Base-by-base conservation (phyloP, 2,888 invertebrate genomes). In the Phyllotreta striolata region DNA sequence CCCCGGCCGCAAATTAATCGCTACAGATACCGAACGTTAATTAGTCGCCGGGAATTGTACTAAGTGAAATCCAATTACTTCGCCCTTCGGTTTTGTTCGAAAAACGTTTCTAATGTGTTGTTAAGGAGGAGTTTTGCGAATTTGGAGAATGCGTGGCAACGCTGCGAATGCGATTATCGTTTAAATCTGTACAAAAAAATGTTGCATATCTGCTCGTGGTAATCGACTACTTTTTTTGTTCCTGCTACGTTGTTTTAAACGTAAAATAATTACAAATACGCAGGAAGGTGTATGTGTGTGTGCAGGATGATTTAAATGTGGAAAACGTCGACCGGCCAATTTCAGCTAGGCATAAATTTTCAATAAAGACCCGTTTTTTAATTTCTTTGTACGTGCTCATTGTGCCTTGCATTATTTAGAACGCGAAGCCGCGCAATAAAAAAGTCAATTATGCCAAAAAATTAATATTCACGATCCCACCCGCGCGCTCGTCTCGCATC, bases 1-100 rank as follows among this genome's bases (percentile, higher is more conserved):
- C 73, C 68, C 71, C 69, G 70, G 72, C 74, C 73, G 69, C 72
- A 71, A 74, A 76, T 75, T 76, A 77, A 76, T 76, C 74, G 75
- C 66, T 66, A 67, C 67, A 71, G 76, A 74, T 76, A 75, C 70
- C 52, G 34, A 41, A 34, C 72, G 72, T 73, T 77, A 74, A 77
- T 74, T 74, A 70, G 71, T 64, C 60, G 55, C 59, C 69, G 64
- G 65, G 62, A 69, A 70, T 72, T 69, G 71, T 70, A 70, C 68
- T 72, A 68, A 64, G 56, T 65, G 64, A 64, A 64, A 68, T 70
- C 61, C 62, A 67, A 71, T 71, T 69, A 69, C 64, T 66, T 64
- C n/a, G n/a, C n/a, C n/a, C n/a, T n/a, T n/a, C n/a, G 62, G 55
- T 38, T 52, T 52, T 62, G 43, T 1, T 1, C 24, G 24, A 24